phyloP scores from a whole-genome alignment of 2,888 invertebrate genomes.

The Linnaemya tessellans region DNA sequence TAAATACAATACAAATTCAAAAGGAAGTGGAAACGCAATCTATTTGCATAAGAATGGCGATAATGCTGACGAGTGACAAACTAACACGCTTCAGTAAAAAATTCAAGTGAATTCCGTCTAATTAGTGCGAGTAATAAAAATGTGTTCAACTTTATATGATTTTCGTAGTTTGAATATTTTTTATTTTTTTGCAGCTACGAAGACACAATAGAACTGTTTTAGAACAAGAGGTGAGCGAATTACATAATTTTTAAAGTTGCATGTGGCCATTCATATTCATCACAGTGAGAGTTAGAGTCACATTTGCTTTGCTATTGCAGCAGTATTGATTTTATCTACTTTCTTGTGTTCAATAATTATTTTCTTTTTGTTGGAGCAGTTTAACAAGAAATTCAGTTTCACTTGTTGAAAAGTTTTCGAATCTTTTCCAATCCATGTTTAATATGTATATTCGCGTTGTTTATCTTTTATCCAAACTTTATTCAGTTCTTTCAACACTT shows the following conservation, averaged over 20 bases:
- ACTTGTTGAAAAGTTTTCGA: background rate
- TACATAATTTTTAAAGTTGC: too few relatives aligned
- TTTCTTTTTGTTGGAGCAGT: background rate
- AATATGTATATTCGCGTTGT: background rate
- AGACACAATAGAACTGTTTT: too few relatives aligned
- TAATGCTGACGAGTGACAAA: conserved; percentile 21
- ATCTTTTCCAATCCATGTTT: background rate
- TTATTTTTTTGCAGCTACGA: background rate
- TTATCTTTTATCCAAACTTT: too few relatives aligned
- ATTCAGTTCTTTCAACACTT: too few relatives aligned
- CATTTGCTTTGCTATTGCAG: too few relatives aligned
- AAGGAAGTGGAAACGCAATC: conserved; percentile 61
- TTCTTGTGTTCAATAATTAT: background rate
- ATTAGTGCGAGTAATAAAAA: background rate
- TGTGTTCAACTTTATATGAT: background rate
- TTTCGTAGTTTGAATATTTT: background rate
- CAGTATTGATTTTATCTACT: too few relatives aligned
- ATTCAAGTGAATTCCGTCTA: background rate
- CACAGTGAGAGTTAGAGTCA: too few relatives aligned
- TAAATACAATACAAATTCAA: conserved; percentile 34
- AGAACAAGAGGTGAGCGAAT: too few relatives aligned
- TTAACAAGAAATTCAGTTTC: background rate
- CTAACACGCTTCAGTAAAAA: conserved; percentile 23
- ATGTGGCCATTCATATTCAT: too few relatives aligned
- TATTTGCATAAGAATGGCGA: conserved; percentile 58